These are phyloP conservation scores for Villa cingulata DNA, from an alignment of 2,888 invertebrate genomes.

Conservation along the genomic window DNA sequence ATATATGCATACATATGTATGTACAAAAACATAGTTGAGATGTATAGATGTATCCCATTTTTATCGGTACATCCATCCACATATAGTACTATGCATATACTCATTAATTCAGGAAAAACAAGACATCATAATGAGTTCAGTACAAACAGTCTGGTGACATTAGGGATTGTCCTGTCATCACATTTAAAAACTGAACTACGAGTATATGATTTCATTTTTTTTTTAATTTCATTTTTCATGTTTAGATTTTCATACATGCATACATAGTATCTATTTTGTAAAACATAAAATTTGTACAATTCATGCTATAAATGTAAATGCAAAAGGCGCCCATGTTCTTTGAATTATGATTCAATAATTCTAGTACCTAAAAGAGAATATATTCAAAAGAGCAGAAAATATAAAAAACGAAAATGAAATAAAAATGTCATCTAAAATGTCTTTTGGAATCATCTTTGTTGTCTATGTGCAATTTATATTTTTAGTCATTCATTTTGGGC, in stretches of 20 bases:
- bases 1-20: too few species aligned
- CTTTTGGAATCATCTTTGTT: not conserved
- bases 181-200: not conserved
- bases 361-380: too few species aligned
- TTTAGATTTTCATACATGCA: not conserved
- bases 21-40: too few species aligned
- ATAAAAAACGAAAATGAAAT: not conserved
- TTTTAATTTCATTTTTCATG: too few species aligned
- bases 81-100: too few species aligned
- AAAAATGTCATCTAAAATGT: not conserved
- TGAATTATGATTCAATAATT: not conserved
- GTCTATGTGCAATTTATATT: too few species aligned
- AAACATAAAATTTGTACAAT: too few species aligned
- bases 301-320: not conserved
- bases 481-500: too few species aligned
- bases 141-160: not conserved
- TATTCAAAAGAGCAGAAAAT: not conserved
- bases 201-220: too few species aligned
- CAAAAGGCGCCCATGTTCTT: not conserved
- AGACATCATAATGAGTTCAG: not conserved
- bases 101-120: not conserved
- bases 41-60: too few species aligned
- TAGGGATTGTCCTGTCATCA: slow-evolving; percentile 6
- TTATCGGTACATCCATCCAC: too few species aligned
- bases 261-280: not conserved